Evolutionary conservation across 2,797 vertebrate genomes (phyloP), one percentile per base, ranked within the genome.

Genomic region (Etheostoma perlongum): DNA sequence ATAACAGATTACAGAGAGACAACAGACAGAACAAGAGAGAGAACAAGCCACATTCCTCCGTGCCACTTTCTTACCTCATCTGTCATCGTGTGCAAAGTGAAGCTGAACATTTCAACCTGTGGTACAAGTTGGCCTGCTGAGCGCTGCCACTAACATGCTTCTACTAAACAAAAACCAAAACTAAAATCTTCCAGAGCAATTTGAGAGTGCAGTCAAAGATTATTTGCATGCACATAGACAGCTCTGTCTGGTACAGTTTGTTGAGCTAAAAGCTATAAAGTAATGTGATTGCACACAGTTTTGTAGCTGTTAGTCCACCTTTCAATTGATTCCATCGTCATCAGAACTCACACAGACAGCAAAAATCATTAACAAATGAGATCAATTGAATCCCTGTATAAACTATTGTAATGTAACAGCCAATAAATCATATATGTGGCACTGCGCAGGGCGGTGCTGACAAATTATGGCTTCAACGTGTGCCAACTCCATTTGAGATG

Each of bases 1-100:
- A 89, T 68, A 88, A 79, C 71, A 87, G 79, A 91, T 85, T 81
- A 85, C 63, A 83, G 63, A 79, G 54, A 81, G 54, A 83, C 79
- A 86, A 86, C 71, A 82, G 74, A 79, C 36, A 18, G 47, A 70
- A 55, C 14, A 11, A 71, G 52, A 66, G 40, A 84, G 66, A 89
- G 78, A 86, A 76, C 18, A 11, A 74, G 67, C 60, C 58, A 53
- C 89, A 91, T 92, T 92, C 88, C 74, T 82, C 63, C 58, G 15
- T 85, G 83, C 85, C 81, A 67, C 33, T 40, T 66, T 44, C 6
- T 72, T 33, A 42, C 40, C 27, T 53, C 33, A 42, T 36, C 64
- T 81, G 82, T 74, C 73, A 72, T 7, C 42, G 54, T 36, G 60
- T 84, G 61, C 60, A 53, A 27, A n/a, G 54, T 40, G 49, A 62